These are phyloP conservation scores for Amphimedon queenslandica DNA, from an alignment of 37 sponge, comb jelly and placozoan species.

Conservation along the genomic window DNA sequence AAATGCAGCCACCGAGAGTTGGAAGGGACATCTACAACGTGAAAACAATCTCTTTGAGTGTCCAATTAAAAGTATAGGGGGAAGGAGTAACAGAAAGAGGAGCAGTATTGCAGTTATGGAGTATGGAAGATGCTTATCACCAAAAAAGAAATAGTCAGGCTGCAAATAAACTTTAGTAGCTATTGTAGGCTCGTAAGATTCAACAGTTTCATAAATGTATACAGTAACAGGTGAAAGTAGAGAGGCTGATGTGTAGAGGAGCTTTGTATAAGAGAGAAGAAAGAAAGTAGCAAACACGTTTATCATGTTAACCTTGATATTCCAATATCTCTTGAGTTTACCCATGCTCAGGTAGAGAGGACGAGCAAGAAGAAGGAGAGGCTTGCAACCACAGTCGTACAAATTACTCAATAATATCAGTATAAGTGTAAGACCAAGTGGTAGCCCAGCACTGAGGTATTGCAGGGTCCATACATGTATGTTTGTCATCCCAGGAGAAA, in stretches of 20 bases:
- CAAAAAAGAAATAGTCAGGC: neutral
- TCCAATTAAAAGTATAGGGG: neutral
- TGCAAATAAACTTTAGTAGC: neutral
- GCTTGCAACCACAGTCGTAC: neutral
- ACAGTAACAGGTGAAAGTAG: neutral
- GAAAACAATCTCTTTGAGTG: neutral
- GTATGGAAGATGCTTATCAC: neutral
- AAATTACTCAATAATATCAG: neutral
- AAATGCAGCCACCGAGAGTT: neutral
- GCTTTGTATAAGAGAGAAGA: neutral
- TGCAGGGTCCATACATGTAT: neutral
- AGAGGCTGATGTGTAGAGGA: neutral
- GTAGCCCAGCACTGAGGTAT: neutral
- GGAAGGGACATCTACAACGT: neutral
- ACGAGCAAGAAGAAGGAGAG: neutral
- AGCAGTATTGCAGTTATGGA: neutral
- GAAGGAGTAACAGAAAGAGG: neutral
- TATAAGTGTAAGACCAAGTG: neutral
- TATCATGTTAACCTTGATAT: neutral
- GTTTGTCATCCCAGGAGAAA: neutral
- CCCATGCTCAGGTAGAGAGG: neutral
- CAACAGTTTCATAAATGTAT: neutral
- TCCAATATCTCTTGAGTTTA: neutral
- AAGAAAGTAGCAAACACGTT: neutral
- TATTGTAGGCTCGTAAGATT: too few species aligned